Evolutionary conservation across 2,888 invertebrate species (phyloP).

Genomic region (Pimpla rufipes): DNA sequence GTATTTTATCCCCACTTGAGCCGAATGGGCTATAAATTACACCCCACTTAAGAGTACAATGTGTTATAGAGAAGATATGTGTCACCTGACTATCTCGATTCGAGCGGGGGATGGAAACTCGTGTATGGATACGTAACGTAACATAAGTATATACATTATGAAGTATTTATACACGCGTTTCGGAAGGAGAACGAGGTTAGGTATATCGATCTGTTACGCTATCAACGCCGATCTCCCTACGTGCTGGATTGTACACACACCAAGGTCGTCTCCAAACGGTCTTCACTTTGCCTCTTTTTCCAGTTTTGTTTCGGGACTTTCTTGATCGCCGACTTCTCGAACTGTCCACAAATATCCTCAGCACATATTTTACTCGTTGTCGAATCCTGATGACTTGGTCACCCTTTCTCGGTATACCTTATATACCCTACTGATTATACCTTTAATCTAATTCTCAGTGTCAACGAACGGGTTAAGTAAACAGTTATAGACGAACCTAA

Average conservation of each 20-base stretch:
- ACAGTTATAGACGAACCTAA: not conserved
- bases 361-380: not conserved
- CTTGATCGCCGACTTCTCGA: not conserved
- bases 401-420: not conserved
- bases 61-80: not conserved
- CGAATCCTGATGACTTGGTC: not conserved
- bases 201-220: slow-evolving; percentile 32
- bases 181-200: not conserved
- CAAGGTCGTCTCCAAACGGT: not conserved
- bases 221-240: slow-evolving; percentile 20
- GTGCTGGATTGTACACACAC: slow-evolving; percentile 1
- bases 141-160: not conserved
- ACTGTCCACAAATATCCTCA: not conserved
- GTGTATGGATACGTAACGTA: not conserved
- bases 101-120: not conserved
- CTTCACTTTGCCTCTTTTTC: not conserved
- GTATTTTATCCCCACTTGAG: not conserved
- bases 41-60: slow-evolving; percentile 3
- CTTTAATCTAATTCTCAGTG: not conserved
- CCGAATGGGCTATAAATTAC: slow-evolving; percentile 12
- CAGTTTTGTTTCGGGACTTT: not conserved
- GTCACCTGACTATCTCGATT: slow-evolving; percentile 12
- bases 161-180: slow-evolving; percentile 17
- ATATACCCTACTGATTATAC: not conserved
- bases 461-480: too few relatives aligned